Percentiles rank a stretch among this genome's conserved stretches.
phyloP scores from a whole-genome alignment of 2,888 invertebrate genomes.

The Volucella zonaria region DNA sequence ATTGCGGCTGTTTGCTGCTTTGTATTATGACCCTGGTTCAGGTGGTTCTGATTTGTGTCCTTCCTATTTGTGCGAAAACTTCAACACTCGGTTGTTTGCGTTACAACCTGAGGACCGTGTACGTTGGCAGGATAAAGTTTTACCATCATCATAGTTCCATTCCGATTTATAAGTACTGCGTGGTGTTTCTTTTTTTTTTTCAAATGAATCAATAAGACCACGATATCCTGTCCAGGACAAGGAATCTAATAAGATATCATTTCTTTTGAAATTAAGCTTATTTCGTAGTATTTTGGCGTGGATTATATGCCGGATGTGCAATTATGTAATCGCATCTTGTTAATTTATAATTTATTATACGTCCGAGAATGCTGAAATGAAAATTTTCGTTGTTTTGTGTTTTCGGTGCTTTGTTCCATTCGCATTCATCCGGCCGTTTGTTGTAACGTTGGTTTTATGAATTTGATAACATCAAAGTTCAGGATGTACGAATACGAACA shows the following conservation, averaged over 20 bases:
- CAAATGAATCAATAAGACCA: constrained; percentile 24
- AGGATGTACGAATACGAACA: too few relatives aligned
- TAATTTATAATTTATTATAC: constrained; percentile 50
- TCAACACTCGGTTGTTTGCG: constrained; percentile 22
- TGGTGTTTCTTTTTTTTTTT: neutral
- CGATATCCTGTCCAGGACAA: neutral
- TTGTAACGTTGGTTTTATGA: too few relatives aligned
- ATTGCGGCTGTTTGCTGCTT: neutral
- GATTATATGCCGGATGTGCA: constrained; percentile 45
- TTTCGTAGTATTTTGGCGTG: constrained; percentile 34
- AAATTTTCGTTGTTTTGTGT: neutral
- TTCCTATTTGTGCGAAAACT: neutral
- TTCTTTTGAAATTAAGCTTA: constrained; percentile 25
- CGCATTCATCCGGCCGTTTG: too few relatives aligned
- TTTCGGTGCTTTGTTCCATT: neutral
- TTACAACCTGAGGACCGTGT: constrained; percentile 26
- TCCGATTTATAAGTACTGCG: neutral
- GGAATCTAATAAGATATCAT: constrained; percentile 21
- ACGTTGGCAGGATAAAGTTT: constrained; percentile 35
- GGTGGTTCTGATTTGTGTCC: neutral
- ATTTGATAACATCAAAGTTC: too few relatives aligned
- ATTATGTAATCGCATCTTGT: constrained; percentile 44
- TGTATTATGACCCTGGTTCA: too few relatives aligned
- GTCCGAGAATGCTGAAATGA: constrained; percentile 7
- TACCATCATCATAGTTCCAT: constrained; percentile 14